These are phyloP conservation scores for Oryzias dopingdopingensis DNA, from an alignment of 2,797 vertebrate genomes.

Conservation along the genomic window DNA sequence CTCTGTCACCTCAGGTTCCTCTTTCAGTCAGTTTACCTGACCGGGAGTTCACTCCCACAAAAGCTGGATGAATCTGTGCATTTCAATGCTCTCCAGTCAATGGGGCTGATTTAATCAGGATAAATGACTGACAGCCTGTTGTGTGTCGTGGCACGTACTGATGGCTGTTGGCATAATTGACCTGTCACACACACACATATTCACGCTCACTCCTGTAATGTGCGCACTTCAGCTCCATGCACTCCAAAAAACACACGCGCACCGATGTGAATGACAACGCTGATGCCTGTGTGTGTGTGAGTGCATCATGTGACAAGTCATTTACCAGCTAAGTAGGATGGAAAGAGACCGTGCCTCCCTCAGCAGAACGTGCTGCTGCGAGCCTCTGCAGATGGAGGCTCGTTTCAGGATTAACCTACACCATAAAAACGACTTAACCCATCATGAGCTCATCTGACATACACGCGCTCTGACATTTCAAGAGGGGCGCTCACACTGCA, in stretches of 20 bases:
- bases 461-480: background rate
- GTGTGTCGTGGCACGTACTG: constrained; percentile 37
- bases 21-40: constrained; percentile 7
- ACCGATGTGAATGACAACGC: constrained; percentile 2
- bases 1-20: background rate
- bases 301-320: constrained; percentile 33
- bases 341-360: constrained; percentile 28
- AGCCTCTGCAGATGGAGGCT: background rate
- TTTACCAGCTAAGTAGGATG: constrained; percentile 43
- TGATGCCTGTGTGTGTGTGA: background rate
- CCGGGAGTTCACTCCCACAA: constrained; percentile 16
- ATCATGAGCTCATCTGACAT: background rate
- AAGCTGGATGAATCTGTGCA: background rate
- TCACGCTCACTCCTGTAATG: background rate
- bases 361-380: constrained; percentile 36
- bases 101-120: constrained; percentile 35
- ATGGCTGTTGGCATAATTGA: constrained; percentile 32
- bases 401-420: background rate
- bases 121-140: constrained; percentile 48
- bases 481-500: background rate
- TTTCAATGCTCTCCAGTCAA: constrained; percentile 7
- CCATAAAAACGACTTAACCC: constrained; percentile 2
- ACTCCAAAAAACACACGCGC: background rate
- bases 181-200: constrained; percentile 32
- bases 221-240: too few relatives aligned